These are phyloP conservation scores for Ptilonorhynchus violaceus DNA, from an alignment of 2,113 vertebrate species.

Conservation along the genomic window DNA sequence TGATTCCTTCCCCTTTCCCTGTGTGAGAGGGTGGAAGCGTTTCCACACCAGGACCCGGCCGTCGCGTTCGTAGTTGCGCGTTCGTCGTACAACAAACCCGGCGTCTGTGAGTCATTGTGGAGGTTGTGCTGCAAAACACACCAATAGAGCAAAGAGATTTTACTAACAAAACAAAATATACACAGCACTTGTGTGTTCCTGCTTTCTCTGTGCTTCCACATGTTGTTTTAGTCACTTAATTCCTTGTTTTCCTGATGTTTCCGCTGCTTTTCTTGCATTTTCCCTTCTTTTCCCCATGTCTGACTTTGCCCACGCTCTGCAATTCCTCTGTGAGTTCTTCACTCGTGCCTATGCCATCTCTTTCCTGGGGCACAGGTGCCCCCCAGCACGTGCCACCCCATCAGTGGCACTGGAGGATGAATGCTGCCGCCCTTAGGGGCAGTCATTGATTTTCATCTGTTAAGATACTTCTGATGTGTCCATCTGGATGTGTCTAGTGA, in stretches of 20 bases:
- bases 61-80: accelerated
- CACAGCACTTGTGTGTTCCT: background rate
- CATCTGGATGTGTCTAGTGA: background rate
- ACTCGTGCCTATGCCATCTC: background rate
- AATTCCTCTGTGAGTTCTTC: background rate
- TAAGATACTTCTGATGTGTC: background rate
- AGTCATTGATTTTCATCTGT: background rate
- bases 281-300: background rate
- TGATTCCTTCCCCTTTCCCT: background rate
- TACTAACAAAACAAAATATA: background rate
- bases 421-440: accelerated
- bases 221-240: background rate
- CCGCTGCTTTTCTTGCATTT: background rate
- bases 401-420: background rate
- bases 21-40: background rate
- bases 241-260: background rate
- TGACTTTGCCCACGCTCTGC: background rate
- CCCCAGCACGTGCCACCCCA: background rate
- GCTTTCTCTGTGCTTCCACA: background rate
- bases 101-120: accelerated
- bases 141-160: background rate
- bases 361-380: background rate
- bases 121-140: background rate
- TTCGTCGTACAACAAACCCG: background rate
- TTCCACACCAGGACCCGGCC: background rate